These are phyloP conservation scores for Macrotrachela quadricornifera DNA, from an alignment of 1,140 invertebrate species.

Conservation along the genomic window DNA sequence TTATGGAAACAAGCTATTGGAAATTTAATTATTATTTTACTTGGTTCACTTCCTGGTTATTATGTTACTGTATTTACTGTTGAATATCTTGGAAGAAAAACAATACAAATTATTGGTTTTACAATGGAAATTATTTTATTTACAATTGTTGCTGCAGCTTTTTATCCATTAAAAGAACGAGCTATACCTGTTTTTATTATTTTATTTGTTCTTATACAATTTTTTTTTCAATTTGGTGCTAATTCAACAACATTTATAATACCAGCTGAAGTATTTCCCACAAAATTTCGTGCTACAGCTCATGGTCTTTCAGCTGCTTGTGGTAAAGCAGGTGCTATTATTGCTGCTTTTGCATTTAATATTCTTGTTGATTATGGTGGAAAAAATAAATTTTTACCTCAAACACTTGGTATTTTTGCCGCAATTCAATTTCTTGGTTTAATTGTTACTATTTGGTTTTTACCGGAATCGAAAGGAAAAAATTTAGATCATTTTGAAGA, in stretches of 20 bases:
- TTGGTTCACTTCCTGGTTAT: slow-evolving; percentile 4
- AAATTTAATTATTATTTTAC: slow-evolving; percentile 5
- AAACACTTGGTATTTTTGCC: no score
- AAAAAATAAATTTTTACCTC: no score
- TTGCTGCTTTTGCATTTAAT: no score
- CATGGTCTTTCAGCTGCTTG: slow-evolving; percentile 5
- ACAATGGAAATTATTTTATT: not conserved
- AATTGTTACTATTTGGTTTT: no score
- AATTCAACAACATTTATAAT: slow-evolving; percentile 7
- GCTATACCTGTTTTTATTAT: not conserved
- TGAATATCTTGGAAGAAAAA: not conserved
- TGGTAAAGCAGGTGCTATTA: slow-evolving; percentile 7
- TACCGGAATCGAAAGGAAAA: no score
- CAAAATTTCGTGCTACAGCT: slow-evolving; percentile 1
- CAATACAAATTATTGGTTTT: slow-evolving; percentile 5
- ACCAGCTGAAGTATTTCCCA: slow-evolving; percentile 8
- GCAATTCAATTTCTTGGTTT: no score
- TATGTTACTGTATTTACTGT: not conserved
- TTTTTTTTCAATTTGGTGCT: slow-evolving; percentile 6
- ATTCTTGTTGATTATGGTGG: no score
- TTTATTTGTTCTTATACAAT: not conserved
- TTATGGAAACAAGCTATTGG: slow-evolving; percentile 4
- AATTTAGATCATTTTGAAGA: no score
- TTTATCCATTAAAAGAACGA: not conserved
- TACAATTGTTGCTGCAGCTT: not conserved